phyloP scores from a whole-genome alignment of 2,888 invertebrate species.

The Julus scanicus region DNA sequence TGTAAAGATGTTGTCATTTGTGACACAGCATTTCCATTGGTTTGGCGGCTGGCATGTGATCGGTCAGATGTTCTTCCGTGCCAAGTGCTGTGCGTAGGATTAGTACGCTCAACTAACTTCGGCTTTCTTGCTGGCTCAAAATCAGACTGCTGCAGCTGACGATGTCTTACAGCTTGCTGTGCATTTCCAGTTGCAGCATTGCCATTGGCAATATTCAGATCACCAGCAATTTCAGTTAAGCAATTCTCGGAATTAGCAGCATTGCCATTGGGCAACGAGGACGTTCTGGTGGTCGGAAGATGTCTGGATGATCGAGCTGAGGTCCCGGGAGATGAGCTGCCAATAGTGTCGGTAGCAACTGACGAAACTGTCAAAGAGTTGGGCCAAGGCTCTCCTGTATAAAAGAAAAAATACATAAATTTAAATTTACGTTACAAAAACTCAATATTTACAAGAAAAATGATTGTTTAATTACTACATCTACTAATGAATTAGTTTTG shows the following conservation, averaged over 20 bases:
- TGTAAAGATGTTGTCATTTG: constrained; percentile 41
- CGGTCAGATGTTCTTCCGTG: constrained; percentile 49
- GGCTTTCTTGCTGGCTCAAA: constrained; percentile 54
- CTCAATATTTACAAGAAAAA: constrained; percentile 22
- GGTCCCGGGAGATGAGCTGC: constrained; percentile 52
- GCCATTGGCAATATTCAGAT: constrained; percentile 36
- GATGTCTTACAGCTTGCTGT: neutral
- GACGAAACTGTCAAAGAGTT: neutral
- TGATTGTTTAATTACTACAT: neutral
- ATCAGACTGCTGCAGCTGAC: constrained; percentile 55
- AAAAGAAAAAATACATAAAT: neutral
- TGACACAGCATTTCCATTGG: constrained; percentile 41
- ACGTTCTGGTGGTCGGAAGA: constrained; percentile 57
- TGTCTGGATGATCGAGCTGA: constrained; percentile 19
- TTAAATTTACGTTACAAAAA: neutral
- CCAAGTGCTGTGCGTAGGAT: constrained; percentile 53
- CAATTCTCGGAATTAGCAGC: constrained; percentile 34
- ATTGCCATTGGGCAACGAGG: constrained; percentile 59
- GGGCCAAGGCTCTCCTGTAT: constrained; percentile 54
- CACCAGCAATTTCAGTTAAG: neutral
- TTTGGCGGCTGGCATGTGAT: neutral
- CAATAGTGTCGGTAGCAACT: neutral
- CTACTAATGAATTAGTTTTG: neutral
- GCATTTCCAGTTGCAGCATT: neutral
- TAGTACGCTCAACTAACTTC: constrained; percentile 41